phyloP scores from a whole-genome alignment of 2,888 invertebrate species.

The Rhogogaster chlorosoma region DNA sequence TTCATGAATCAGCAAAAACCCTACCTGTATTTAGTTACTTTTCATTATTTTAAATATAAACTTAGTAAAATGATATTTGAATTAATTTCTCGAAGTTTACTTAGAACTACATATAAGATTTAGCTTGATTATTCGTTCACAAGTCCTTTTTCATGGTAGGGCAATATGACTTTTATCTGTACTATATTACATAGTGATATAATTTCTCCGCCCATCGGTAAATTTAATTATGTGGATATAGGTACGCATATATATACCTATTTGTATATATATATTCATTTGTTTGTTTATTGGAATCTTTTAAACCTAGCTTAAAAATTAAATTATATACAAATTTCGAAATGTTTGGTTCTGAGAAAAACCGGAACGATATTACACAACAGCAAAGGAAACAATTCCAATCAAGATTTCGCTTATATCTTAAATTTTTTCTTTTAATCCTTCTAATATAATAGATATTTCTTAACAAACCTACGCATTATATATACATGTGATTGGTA shows the following conservation, averaged over 20 bases:
- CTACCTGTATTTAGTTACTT: background rate
- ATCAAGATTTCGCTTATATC: constrained; percentile 17
- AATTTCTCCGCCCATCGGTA: constrained; percentile 19
- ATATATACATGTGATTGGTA: constrained; percentile 58
- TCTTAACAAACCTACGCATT: constrained; percentile 54
- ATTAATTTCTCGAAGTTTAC: constrained; percentile 3
- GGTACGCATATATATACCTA: constrained; percentile 3
- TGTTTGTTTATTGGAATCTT: constrained; percentile 52
- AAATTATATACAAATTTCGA: constrained; percentile 61
- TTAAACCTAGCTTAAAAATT: constrained; percentile 58
- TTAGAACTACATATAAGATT: background rate
- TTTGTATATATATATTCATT: background rate
- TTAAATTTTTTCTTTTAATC: background rate
- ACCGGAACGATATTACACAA: constrained; percentile 39
- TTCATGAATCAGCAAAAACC: background rate
- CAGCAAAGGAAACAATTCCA: constrained; percentile 34
- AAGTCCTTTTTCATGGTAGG: constrained; percentile 1
- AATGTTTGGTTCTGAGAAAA: constrained; percentile 34
- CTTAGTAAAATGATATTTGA: constrained; percentile 2
- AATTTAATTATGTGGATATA: constrained; percentile 13
- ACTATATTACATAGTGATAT: constrained; percentile 35
- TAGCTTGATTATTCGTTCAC: constrained; percentile 32
- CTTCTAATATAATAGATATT: constrained; percentile 40
- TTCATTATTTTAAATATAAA: background rate
- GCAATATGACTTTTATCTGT: constrained; percentile 11